Evolutionary conservation across 2,888 invertebrate genomes (phyloP), one percentile per base, ranked within the genome.

Genomic region (Seira ritae): DNA sequence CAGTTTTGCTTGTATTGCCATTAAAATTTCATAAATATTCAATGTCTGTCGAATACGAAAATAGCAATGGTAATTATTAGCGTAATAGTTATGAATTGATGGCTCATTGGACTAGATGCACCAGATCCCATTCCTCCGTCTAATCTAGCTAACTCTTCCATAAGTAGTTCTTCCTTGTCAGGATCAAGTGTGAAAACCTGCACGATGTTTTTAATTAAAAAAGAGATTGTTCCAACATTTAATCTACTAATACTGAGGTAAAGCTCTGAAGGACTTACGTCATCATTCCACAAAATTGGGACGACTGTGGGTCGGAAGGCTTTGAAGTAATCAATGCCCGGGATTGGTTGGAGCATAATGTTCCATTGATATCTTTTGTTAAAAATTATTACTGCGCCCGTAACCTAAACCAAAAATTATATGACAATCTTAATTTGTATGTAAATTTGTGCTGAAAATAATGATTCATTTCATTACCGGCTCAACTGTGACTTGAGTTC

Each of bases 271-370:
- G n/a, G 1, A 17, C 60, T 66, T 84, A 84, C 84, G 37, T 84
- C 84, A 23, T 84, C 73, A 72, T 86, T 86, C 84, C 86, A 86
- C 15, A 86, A 65, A 23, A 86, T 24, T 12, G 86, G 86, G 19
- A 86, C 50, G 4, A 86, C 50, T 10, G 66, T 55, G 6, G 66
- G 50, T 0, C 62, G 66, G 4, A 82, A 70, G 17, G 76, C 77
- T 37, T 73, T 78, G 42, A 86, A 86, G 24, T 72, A 79, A 46
- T 86, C 84, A 24, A 86, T 75, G 1, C 78, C 78, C 12, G 79
- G 42, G 10, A 84, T 19, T 1, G 84, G 84, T 22, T 82, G 78
- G 3, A 86, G 67, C 79, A 77, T 82, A 37, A 86, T 66, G 62
- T 86, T 86, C 76, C 79, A 84, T 55, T 86, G 86, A 24, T 70